Evolutionary conservation across 1,140 invertebrate genomes (phyloP), one percentile per base, ranked within the genome.

Genomic region (Helicorthomorpha holstii): DNA sequence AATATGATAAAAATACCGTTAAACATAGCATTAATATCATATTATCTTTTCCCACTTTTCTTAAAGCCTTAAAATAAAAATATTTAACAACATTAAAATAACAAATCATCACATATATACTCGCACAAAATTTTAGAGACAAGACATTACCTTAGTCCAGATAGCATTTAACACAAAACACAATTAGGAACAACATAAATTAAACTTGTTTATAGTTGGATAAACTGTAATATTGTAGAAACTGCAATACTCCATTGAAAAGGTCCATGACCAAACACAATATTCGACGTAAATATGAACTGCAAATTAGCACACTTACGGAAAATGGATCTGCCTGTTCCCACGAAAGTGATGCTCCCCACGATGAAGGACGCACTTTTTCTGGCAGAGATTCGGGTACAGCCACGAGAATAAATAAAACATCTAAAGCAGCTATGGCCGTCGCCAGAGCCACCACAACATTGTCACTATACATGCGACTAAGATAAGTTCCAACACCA

Each of bases 241-340:
- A n/a, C n/a, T n/a, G n/a, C n/a, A 46, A 46, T 10, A 12, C 44
- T 7, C 44, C 7, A 7, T 46, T 46, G 44, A 4, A 7, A 46
- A 7, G 44, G 19, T 7, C 19, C 7, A 4, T 22, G 21, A 25
- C 21, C 21, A 19, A 22, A 25, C 7, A 19, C 19, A 41, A 12
- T 19, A 41, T 12, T 41, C 38, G 38, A 19, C 38, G 38, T 12
- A 12, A 41, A 41, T n/a, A n/a, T n/a, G n/a, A n/a, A n/a, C n/a
- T n/a, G n/a, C n/a, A 38, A 38, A 10, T 38, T 10, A 24, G 46
- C 27, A 50, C 51, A 68, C 68, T 74, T 69, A 85, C 83, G 29
- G 88, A 78, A 71, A 98, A 98, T 21, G 96, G 96, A 76, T 98
- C 95, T 16, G 92, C 93, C 65, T 95, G 88, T 67, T 98, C 93